phyloP scores from a whole-genome alignment of 2,888 invertebrate genomes.

The Exephanes ischioxanthus region DNA sequence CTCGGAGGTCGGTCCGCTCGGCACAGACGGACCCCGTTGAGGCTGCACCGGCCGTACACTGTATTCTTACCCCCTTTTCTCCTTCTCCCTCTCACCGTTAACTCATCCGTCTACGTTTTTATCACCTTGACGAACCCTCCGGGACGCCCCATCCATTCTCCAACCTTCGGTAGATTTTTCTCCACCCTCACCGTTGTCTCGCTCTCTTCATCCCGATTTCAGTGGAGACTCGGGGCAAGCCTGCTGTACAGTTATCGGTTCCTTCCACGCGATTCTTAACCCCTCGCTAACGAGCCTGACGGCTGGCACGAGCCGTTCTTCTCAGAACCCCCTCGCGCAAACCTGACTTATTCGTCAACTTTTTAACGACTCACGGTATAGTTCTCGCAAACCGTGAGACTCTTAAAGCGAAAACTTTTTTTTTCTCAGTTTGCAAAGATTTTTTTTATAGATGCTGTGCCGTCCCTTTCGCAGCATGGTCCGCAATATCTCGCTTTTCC shows the following conservation, averaged over 20 bases:
- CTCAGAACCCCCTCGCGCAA: not conserved
- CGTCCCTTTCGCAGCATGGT: too few relatives aligned
- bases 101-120: constrained; percentile 47
- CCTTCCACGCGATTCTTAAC: not conserved
- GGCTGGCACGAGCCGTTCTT: not conserved
- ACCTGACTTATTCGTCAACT: constrained; percentile 4
- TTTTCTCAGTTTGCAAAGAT: not conserved
- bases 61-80: constrained; percentile 4
- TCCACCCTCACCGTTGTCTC: constrained; percentile 4
- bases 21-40: constrained; percentile 38
- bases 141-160: constrained; percentile 18
- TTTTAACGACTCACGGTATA: constrained; percentile 9
- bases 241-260: not conserved
- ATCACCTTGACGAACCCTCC: constrained; percentile 48
- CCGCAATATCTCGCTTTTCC: too few relatives aligned
- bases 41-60: constrained; percentile 7
- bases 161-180: constrained; percentile 23
- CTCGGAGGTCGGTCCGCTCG: not conserved
- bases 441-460: not conserved
- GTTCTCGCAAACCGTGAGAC: not conserved
- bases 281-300: constrained; percentile 49
- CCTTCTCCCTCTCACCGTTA: not conserved
- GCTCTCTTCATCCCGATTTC: constrained; percentile 14
- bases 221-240: not conserved
- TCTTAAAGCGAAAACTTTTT: not conserved